Base-by-base conservation (phyloP, 2,113 vertebrate genomes). In the Psophia crepitans region DNA sequence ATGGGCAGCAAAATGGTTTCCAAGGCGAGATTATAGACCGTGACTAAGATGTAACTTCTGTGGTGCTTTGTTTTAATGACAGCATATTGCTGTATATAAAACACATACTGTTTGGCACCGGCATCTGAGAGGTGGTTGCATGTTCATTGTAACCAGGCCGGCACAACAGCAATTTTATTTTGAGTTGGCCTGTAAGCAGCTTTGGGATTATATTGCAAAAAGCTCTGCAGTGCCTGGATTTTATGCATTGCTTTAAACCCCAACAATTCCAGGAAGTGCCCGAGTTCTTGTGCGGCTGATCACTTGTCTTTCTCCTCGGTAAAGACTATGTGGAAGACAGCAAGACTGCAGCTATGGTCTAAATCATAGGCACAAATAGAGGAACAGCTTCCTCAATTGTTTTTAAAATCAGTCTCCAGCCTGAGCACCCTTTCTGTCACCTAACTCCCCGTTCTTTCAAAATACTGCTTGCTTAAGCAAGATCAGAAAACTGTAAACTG, bases 141-240 rank as follows among this genome's bases (percentile, higher is more conserved):
- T 43, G 15, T 84, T 87, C 57, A 77, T 53, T 83, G 48, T 68
- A 87, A 69, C 49, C 79, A 64, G 82, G 73, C 75, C 87, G 74
- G 78, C 48, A 80, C 82, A 95, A 65, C 22, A 84, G 43, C 35
- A 54, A 41, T 82, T 93, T 94, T 77, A 92, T 95, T 96, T 92
- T 76, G 81, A 85, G 43, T 86, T 96, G 71, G 41, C 48, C 81
- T 48, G 8, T 96, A 96, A 97, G 88, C 61, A 88, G 91, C 81
- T 96, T 96, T 96, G 65, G 73, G 86, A 93, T 97, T 96, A 93
- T 95, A 86, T 69, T 83, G 78, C 68, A 88, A 74, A 95, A 94
- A 93, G 33, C 93, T 91, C 56, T 53, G 56, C 6, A 10, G 53
- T 79, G 81, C 64, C 53, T 80, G 75, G 75, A 69, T 94, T 96